Conservation (phyloP, 1,140 invertebrate species). For the Zophobas morio region DNA sequence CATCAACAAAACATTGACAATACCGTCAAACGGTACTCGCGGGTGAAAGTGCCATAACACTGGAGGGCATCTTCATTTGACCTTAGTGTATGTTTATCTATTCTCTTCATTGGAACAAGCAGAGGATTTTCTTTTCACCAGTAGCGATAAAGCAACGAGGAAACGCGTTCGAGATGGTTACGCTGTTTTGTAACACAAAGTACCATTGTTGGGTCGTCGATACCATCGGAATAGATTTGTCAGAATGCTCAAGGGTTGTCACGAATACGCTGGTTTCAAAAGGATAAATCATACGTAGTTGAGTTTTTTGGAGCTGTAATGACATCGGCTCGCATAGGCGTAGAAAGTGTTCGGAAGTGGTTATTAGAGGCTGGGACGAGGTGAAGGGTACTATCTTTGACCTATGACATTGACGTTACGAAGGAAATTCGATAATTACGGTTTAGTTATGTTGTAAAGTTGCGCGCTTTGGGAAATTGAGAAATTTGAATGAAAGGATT, state of each 20-base stretch:
- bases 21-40: neutral
- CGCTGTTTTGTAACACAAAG: constrained; percentile 12
- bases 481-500: too few species aligned
- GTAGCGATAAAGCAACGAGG: constrained; percentile 26
- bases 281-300: neutral
- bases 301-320: neutral
- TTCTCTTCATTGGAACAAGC: constrained; percentile 16
- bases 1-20: neutral
- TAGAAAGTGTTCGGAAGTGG: constrained; percentile 21
- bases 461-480: neutral
- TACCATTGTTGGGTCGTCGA: constrained; percentile 17
- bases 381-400: constrained; percentile 42
- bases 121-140: neutral
- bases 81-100: constrained; percentile 31
- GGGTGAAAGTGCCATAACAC: constrained; percentile 17
- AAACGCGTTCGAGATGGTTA: neutral
- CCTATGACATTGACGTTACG: constrained; percentile 24
- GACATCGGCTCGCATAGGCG: constrained; percentile 7
- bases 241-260: constrained; percentile 15
- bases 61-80: constrained; percentile 29
- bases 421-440: constrained; percentile 16
- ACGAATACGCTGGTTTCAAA: neutral
- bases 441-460: constrained; percentile 1
- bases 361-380: constrained; percentile 21
- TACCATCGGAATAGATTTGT: constrained; percentile 9